Evolutionary conservation across 2,797 vertebrate genomes (phyloP), one percentile per base, ranked within the genome.

Genomic region (Selene dorsalis): DNA sequence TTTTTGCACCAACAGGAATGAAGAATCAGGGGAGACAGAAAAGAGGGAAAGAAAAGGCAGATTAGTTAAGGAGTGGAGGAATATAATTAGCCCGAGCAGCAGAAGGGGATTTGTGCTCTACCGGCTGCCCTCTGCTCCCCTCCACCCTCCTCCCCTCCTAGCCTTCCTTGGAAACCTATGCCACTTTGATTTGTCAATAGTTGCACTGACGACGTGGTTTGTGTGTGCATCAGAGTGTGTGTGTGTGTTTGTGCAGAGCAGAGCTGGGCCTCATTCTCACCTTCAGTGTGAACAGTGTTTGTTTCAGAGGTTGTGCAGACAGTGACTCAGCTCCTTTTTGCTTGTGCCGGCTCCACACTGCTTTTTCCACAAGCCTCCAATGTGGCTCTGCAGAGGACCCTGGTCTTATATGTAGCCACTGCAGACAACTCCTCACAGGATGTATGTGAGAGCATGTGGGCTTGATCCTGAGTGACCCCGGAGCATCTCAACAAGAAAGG

Each of bases 71-170:
- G 82, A 87, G 79, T 82, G 75, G 80, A 75, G 83, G 87, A 90
- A 85, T 93, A 94, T 92, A 93, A 93, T 94, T 93, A 94, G 92
- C 91, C 85, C 12, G 61, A 85, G 91, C 88, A 90, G 90, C 93
- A 94, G 93, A 94, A 93, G 93, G 93, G 90, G 93, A 94, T 94
- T 94, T 94, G 91, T 84, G 85, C 87, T 87, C 30, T 66, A 82
- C 84, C 88, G 80, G 85, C 92, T 91, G 91, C 89, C 91, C 91
- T 86, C 80, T 77, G 77, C 87, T 88, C 80, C 85, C 58, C 66
- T 80, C 77, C 63, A 48, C 61, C 85, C 82, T 75, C 83, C 83
- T 69, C 82, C 79, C 68, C 77, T 67, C 69, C 71, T 48, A 4
- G 72, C 75, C 85, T 70, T 68, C 50, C 65, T 35, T 64, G 26